Base-by-base conservation (phyloP, 2,888 invertebrate genomes). In the Drosophila rellima region DNA sequence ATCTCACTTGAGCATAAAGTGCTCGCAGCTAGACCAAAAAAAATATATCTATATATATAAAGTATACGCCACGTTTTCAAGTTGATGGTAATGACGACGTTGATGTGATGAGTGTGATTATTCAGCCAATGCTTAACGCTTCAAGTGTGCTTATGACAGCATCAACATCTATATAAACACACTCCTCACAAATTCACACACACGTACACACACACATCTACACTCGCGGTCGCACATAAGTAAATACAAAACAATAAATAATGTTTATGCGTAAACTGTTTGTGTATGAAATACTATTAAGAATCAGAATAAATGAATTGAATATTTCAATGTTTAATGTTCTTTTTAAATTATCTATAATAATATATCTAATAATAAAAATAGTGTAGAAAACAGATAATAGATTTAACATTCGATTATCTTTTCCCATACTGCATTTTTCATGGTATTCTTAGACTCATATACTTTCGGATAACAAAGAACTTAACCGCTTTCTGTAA, bases 1-100 rank as follows among this genome's bases (percentile, higher is more conserved):
- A 85, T 85, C 85, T 88, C 75, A 68, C 83, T 80, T 79, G 59
- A 88, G 74, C 74, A 64, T 66, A 52, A 71, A 77, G 71, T 69
- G 69, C 66, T 75, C 29, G 18, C 52, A 35, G 51, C 50, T 48
- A 64, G 50, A 70, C 62, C 55, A 51, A 40, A 50, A 42, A 26
- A 40, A 11, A 62, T 15, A 18, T 1, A 56, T n/a, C n/a, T n/a
- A n/a, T n/a, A 23, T 7, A 26, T 35, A 69, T 62, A 33, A 44
- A 62, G 20, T 67, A 83, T 66, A 63, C 65, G 76, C 55, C 73
- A 73, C 56, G 59, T 64, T 54, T 66, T 48, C 35, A 51, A 62
- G 67, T 61, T 87, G 84, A 70, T 71, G 79, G 59, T 73, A 72
- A 70, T 75, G 80, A 64, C 65, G 59, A 75, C 73, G 74, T 71